Percentiles rank a stretch among this genome's conserved stretches.
phyloP scores from a whole-genome alignment of 2,113 vertebrate species.

The Acrocephalus arundinaceus region DNA sequence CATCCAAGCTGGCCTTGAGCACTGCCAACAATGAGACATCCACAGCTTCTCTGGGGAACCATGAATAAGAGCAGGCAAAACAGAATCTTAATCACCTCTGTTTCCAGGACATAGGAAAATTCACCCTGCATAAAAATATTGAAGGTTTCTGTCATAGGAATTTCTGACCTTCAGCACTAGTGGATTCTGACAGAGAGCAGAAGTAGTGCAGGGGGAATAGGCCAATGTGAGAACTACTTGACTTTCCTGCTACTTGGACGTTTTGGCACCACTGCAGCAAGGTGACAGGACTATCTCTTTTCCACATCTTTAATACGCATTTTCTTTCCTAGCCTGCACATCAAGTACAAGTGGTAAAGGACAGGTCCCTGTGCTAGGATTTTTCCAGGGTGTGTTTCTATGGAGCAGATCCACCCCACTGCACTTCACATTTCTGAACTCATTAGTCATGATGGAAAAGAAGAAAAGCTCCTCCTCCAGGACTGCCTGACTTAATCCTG shows the following conservation, averaged over 20 bases:
- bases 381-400: neutral
- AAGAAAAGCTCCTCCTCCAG: neutral
- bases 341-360: neutral
- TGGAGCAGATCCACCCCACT: accelerated
- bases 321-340: neutral
- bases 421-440: neutral
- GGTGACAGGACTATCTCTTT: neutral
- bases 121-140: neutral
- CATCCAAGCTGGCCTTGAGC: neutral
- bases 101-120: neutral
- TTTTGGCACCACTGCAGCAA: neutral
- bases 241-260: neutral
- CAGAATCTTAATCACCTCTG: neutral
- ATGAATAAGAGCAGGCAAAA: neutral
- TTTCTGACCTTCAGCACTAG: neutral
- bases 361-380: accelerated
- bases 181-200: neutral
- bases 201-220: neutral
- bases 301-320: neutral
- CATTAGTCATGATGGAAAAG: neutral
- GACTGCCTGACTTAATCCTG: neutral
- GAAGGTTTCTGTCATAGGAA: neutral
- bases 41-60: neutral
- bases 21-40: neutral
- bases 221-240: neutral